These are phyloP conservation scores for Diarsia mendica DNA, from an alignment of 2,888 invertebrate species.

Conservation along the genomic window DNA sequence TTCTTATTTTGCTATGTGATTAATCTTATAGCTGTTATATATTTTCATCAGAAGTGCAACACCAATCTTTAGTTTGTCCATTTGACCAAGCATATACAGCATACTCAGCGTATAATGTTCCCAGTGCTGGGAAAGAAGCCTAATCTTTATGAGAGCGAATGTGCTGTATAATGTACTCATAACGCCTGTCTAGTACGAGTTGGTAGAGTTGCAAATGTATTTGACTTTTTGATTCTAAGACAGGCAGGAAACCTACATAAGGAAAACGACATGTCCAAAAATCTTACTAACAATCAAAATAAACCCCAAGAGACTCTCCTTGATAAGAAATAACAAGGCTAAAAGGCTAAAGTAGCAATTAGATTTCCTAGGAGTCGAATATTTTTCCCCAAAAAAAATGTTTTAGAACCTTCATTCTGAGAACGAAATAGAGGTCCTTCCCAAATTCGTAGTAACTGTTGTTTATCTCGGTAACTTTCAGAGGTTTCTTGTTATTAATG, in stretches of 20 bases:
- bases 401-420: slow-evolving; percentile 67
- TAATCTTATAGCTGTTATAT: background rate
- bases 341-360: slow-evolving; percentile 39
- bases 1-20: background rate
- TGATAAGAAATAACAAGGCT: slow-evolving; percentile 32
- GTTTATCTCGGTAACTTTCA: slow-evolving; percentile 85
- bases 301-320: background rate
- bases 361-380: slow-evolving; percentile 31
- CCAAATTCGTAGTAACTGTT: slow-evolving; percentile 82
- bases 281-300: slow-evolving; percentile 3
- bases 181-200: too few relatives aligned
- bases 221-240: too few relatives aligned
- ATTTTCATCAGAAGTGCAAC: background rate
- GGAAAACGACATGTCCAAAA: too few relatives aligned
- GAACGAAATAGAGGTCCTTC: slow-evolving; percentile 71
- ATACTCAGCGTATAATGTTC: background rate
- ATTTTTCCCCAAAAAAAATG: slow-evolving; percentile 63
- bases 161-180: too few relatives aligned
- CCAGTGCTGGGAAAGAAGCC: too few relatives aligned
- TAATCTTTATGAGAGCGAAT: too few relatives aligned
- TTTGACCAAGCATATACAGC: background rate
- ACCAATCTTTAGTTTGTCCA: background rate
- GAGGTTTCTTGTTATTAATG: slow-evolving; percentile 86
- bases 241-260: too few relatives aligned
- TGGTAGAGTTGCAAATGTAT: too few relatives aligned